A percentile compares a stretch with the other conserved stretches of the same genome.
phyloP scores from a whole-genome alignment of 2,888 invertebrate genomes.

The Bellardia bayeri region DNA sequence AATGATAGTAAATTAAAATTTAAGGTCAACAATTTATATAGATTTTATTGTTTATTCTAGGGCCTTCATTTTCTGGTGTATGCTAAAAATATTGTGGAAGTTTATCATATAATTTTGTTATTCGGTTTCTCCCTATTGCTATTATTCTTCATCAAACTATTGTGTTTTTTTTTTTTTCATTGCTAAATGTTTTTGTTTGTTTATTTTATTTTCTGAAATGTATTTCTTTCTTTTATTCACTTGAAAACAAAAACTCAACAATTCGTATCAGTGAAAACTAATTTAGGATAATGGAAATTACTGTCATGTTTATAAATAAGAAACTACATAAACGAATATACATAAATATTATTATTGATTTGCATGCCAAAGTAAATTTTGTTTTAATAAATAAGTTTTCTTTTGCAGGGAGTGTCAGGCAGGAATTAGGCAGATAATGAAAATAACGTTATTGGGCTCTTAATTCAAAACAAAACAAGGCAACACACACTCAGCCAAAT shows the following conservation, averaged over 20 bases:
- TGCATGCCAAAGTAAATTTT: not conserved
- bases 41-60: not conserved
- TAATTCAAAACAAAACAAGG: no score
- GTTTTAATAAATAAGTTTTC: not conserved
- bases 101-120: not conserved
- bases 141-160: not conserved
- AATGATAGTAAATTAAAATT: no score
- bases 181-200: slow-evolving; percentile 22
- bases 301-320: not conserved
- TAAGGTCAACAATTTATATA: no score
- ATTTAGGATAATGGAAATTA: slow-evolving; percentile 1
- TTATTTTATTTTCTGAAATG: not conserved
- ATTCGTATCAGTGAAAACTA: slow-evolving; percentile 21
- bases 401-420: not conserved
- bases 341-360: slow-evolving; percentile 13
- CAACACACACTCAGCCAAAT: no score
- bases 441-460: no score
- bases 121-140: not conserved
- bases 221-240: not conserved
- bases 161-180: not conserved
- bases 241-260: not conserved
- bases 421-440: no score
- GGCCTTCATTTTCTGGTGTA: not conserved
- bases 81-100: not conserved
- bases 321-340: not conserved